Evolutionary conservation across 1,140 invertebrate genomes (phyloP), one percentile per base, ranked within the genome.

Genomic region (Pseudomyrmex cubaensis): DNA sequence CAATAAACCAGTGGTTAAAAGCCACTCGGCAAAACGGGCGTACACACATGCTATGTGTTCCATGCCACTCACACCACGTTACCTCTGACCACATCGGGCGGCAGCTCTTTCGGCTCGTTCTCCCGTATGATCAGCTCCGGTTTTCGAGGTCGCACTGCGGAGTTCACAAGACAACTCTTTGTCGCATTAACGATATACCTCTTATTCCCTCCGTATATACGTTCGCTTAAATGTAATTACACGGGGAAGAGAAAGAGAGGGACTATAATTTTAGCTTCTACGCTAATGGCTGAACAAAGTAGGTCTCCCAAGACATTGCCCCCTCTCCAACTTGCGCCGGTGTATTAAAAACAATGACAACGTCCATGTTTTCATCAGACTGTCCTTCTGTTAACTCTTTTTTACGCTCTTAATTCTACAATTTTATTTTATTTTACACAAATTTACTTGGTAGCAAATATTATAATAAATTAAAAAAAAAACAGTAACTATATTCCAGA

Each of bases 51-150:
- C 72, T 72, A 80, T 12, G 76, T 20, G 52, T 46, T 62, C 35
- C 46, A 72, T 44, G 52, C 50, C 12, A 64, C 22, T 63, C 82
- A 67, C 83, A 88, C 77, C 66, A 59, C 84, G 91, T 93, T 96
- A 98, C 97, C 97, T 97, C 98, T 96, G 84, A 98, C 96, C 91
- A 98, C 98, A 94, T 98, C 98, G 86, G 98, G 97, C 76, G 98
- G 98, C 90, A 98, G 95, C 92, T 98, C 97, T 86, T 96, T 94
- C 10, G 98, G 98, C 93, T 97, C 96, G 95, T 97, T 98, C 95
- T 99, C 98, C 89, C 98, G 96, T 90, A 99, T 98, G 89, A 98
- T 98, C 94, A 98, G 95, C 94, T 98, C 97, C 84, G 97, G 97
- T 93, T 97, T 97, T 92, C 96, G 95, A 62, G 96, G 95, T 90